Evolutionary conservation across 2,113 vertebrate species (phyloP), one percentile per base, ranked within the genome.

Genomic region (Isurus oxyrinchus): DNA sequence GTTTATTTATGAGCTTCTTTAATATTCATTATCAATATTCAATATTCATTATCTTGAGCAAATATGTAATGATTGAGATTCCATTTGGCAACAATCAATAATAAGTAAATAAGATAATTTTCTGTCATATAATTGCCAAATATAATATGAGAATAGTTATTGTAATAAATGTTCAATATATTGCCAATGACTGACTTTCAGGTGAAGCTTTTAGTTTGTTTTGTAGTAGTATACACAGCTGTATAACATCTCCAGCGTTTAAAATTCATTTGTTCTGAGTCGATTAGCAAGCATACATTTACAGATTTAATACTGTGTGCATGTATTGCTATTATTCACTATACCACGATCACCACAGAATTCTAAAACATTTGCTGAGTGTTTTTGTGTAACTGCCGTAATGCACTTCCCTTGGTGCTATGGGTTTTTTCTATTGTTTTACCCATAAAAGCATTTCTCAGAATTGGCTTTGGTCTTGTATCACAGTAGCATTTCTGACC

Each of bases 11-110:
- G 66, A 72, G 44, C 8, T 19, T 53, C 66, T 53, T 95, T 95
- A 95, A 95, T 95, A 35, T 95, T 49, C 94, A 72, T 55, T 69
- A 95, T 53, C 57, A 93, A 63, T 72, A 49, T 67, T 95, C 63
- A 49, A 95, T 95, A 95, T 95, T 49, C 44, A 72, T 53, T 72
- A 72, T 67, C 94, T 53, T 10, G 21, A 72, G 63, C 27, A 49
- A 53, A 69, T 27, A 95, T 31, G 40, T 72, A 66, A 23, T 95
- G 55, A 95, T 72, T 72, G 23, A 72, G 25, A 35, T 72, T 95
- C 66, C 66, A 95, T 55, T 31, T 31, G 44, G 44, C 44, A 95
- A 69, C 21, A 44, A 95, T 95, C 94, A 72, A 95, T 95, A 53
- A 53, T 49, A 95, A 72, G 44, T 69, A 95, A 95, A 95, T 69